Conservation (phyloP, 2,888 invertebrate species). For the Cybosia mesomella region DNA sequence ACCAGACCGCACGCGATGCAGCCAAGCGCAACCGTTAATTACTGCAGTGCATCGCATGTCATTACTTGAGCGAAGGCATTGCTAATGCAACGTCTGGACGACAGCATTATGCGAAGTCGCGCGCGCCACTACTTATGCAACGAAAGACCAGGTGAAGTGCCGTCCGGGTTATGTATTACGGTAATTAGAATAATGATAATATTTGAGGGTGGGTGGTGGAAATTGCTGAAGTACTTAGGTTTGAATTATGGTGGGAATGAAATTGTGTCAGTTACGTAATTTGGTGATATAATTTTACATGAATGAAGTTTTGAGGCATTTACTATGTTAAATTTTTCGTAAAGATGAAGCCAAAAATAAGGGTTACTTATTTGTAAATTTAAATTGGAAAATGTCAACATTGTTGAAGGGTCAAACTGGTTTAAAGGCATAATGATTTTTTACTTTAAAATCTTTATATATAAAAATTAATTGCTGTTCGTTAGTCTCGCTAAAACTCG, state of each 20-base stretch:
- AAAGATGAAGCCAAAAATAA: no score
- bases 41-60: conserved; percentile 44
- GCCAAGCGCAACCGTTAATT: conserved; percentile 37
- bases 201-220: background rate
- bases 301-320: no score
- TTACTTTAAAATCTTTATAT: no score
- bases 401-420: background rate
- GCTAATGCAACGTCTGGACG: conserved; percentile 41
- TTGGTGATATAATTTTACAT: no score
- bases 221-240: background rate
- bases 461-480: no score
- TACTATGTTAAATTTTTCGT: no score
- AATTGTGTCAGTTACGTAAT: background rate
- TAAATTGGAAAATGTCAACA: no score
- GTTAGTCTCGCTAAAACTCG: no score
- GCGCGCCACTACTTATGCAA: conserved; percentile 47
- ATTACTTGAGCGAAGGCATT: conserved; percentile 52
- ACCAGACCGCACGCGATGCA: conserved; percentile 5
- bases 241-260: background rate
- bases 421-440: no score
- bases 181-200: conserved; percentile 41
- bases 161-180: conserved; percentile 33
- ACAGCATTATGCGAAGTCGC: conserved; percentile 59
- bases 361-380: no score
- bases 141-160: conserved; percentile 46